A percentile compares a stretch with the other conserved stretches of the same genome.
Conservation (phyloP, 64 coral and sea anemone species). For the Exaiptasia diaphana region DNA sequence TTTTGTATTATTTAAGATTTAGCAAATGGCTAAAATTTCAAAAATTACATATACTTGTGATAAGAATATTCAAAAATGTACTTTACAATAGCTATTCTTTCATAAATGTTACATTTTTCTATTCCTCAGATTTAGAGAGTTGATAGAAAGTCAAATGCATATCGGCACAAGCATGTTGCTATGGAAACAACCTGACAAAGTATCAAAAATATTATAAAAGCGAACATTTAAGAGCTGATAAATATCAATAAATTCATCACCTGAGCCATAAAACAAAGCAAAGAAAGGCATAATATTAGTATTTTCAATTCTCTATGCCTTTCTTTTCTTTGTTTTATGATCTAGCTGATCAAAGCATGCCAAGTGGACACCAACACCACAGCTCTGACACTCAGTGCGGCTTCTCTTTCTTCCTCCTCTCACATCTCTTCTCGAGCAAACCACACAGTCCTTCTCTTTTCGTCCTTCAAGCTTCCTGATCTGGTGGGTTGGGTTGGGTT, state of each 20-base stretch:
- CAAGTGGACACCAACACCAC: slow-evolving; percentile 50
- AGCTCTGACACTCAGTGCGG: slow-evolving; percentile 15
- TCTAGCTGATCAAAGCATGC: slow-evolving; percentile 39
- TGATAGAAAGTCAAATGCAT: too few relatives aligned
- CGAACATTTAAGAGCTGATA: not conserved
- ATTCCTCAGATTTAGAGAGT: too few relatives aligned
- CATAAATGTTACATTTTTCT: too few relatives aligned
- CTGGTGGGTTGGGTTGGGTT: too few relatives aligned
- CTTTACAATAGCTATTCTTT: too few relatives aligned
- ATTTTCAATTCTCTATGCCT: too few relatives aligned
- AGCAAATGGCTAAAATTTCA: too few relatives aligned
- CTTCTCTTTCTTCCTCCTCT: slow-evolving; percentile 29
- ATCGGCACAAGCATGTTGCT: not conserved
- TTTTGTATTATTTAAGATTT: not conserved
- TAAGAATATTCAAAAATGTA: too few relatives aligned
- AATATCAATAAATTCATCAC: too few relatives aligned
- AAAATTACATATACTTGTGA: too few relatives aligned
- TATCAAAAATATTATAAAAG: not conserved
- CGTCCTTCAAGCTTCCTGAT: not conserved
- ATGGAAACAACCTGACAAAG: not conserved
- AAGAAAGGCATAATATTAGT: not conserved
- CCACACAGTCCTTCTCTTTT: slow-evolving; percentile 32
- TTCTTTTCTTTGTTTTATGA: slow-evolving; percentile 41
- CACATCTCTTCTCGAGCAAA: slow-evolving; percentile 24
- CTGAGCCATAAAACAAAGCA: not conserved